These are phyloP conservation scores for Pterocles orientalis DNA, from an alignment of 2,113 vertebrate species.

Conservation along the genomic window DNA sequence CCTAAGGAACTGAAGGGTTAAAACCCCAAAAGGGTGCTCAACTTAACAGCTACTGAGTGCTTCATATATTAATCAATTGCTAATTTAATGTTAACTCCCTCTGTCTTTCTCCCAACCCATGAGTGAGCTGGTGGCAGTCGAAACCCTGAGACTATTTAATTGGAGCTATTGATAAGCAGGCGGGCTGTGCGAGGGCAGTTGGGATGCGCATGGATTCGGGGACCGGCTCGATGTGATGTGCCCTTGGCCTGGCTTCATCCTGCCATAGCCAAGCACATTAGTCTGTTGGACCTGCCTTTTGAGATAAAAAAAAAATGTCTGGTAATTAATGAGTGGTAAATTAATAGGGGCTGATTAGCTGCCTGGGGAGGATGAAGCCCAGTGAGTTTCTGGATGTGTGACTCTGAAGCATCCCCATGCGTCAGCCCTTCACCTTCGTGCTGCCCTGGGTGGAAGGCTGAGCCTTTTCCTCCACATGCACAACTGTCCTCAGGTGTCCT, in stretches of 20 bases:
- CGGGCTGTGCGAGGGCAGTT: background rate
- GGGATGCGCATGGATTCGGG: background rate
- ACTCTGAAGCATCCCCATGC: background rate
- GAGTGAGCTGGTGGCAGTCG: background rate
- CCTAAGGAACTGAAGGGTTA: background rate
- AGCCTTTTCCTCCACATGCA: background rate
- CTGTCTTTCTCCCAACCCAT: background rate
- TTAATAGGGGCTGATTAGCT: background rate
- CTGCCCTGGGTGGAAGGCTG: background rate
- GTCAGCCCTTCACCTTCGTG: background rate
- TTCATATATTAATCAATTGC: conserved; percentile 34
- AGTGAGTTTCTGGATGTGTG: background rate
- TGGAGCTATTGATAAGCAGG: conserved; percentile 37
- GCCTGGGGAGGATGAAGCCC: background rate
- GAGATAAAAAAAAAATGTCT: background rate
- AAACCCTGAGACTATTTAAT: background rate
- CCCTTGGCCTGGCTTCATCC: background rate
- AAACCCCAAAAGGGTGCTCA: background rate
- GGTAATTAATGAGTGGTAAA: background rate
- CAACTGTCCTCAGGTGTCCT: background rate
- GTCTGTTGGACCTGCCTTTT: background rate
- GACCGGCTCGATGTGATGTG: background rate
- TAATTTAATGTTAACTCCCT: conserved; percentile 43
- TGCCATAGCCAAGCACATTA: background rate
- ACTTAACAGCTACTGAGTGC: background rate